phyloP scores from a whole-genome alignment of 1,140 invertebrate species.

The Caenorhabditis brenneri region DNA sequence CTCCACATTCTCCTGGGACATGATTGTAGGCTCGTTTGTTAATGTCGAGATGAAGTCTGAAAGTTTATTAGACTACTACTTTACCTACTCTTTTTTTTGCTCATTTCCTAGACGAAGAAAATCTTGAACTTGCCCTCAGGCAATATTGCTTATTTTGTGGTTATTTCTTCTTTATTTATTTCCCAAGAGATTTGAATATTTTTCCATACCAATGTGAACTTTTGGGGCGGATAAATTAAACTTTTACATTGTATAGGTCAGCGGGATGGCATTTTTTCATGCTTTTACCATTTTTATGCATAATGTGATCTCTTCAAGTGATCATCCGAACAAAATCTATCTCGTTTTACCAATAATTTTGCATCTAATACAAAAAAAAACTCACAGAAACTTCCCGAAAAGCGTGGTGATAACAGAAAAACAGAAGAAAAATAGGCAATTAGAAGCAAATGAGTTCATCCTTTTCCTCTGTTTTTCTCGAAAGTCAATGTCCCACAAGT shows the following conservation, averaged over 20 bases:
- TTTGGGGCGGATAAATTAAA: too few relatives aligned
- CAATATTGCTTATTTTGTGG: not conserved
- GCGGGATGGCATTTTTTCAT: too few relatives aligned
- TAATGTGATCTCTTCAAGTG: too few relatives aligned
- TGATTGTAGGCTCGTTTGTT: constrained; percentile 10
- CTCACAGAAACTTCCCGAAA: not conserved
- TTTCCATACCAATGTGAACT: too few relatives aligned
- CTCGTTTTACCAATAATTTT: too few relatives aligned
- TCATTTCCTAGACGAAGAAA: too few relatives aligned
- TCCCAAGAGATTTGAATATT: too few relatives aligned
- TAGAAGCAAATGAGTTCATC: not conserved
- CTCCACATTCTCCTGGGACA: constrained; percentile 4
- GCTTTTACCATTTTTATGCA: too few relatives aligned
- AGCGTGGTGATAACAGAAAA: not conserved
- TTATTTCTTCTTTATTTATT: not conserved
- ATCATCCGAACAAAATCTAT: too few relatives aligned
- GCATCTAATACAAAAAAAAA: too few relatives aligned
- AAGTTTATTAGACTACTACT: not conserved
- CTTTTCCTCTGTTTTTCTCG: not conserved
- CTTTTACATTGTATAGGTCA: too few relatives aligned
- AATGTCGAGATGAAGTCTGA: not conserved
- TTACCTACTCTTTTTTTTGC: not conserved
- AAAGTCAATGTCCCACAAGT: not conserved
- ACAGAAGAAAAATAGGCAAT: not conserved
- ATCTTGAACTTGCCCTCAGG: too few relatives aligned